Conservation (phyloP, 2,888 invertebrate species). For the Chrysomela aeneicollis region DNA sequence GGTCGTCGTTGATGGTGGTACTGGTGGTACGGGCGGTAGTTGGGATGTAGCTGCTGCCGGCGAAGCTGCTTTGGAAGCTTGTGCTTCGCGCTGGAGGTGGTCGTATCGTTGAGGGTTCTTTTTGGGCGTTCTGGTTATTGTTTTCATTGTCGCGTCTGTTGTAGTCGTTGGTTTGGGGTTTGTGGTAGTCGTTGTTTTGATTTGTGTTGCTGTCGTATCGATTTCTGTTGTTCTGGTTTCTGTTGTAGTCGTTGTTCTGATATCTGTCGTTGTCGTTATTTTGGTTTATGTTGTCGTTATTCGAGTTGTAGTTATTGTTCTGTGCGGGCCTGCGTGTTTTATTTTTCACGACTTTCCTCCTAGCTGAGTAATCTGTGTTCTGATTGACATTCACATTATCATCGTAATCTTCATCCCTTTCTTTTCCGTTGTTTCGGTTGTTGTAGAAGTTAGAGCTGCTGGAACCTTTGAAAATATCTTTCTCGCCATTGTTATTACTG, state of each 20-base stretch:
- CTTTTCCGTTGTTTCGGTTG: conserved; percentile 68
- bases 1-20: conserved; percentile 49
- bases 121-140: conserved; percentile 29
- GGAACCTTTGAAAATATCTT: conserved; percentile 73
- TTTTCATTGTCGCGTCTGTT: conserved; percentile 42
- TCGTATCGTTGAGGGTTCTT: conserved; percentile 51
- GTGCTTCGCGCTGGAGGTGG: conserved; percentile 51
- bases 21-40: conserved; percentile 61
- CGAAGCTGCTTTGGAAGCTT: conserved; percentile 60
- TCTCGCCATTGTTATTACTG: conserved; percentile 48
- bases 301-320: conserved; percentile 46
- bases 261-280: conserved; percentile 37
- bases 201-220: conserved; percentile 46
- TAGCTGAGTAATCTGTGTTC: conserved; percentile 58
- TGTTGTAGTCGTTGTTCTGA: conserved; percentile 35
- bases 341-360: conserved; percentile 59
- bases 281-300: conserved; percentile 32
- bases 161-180: conserved; percentile 28
- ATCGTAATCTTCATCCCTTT: conserved; percentile 65
- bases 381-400: conserved; percentile 62
- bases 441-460: conserved; percentile 82
- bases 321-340: conserved; percentile 57
- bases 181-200: conserved; percentile 35
- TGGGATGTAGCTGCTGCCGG: conserved; percentile 62
- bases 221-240: conserved; percentile 39